These are phyloP conservation scores for Zaprionus vittiger DNA, from an alignment of 1,140 invertebrate genomes.

Conservation along the genomic window DNA sequence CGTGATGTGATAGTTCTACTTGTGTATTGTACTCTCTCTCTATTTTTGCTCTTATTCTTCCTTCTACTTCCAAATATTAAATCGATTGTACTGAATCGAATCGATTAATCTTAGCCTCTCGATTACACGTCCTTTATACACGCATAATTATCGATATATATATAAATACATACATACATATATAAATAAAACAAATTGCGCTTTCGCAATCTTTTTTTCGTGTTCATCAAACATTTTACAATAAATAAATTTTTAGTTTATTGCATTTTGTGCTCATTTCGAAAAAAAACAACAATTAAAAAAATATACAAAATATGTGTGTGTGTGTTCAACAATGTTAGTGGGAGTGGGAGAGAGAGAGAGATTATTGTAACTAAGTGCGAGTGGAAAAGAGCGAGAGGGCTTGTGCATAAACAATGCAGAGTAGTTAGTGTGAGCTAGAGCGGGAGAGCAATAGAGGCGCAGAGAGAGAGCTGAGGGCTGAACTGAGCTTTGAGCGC, in stretches of 20 bases:
- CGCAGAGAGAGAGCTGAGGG: neutral
- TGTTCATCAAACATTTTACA: slow-evolving; percentile 53
- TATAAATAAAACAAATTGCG: neutral
- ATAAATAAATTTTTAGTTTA: slow-evolving; percentile 78
- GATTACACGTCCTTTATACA: slow-evolving; percentile 4
- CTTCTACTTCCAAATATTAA: neutral
- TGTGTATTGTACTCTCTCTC: slow-evolving; percentile 4
- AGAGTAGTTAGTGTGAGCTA: slow-evolving; percentile 6
- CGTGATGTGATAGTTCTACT: slow-evolving; percentile 35
- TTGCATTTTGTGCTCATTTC: slow-evolving; percentile 64
- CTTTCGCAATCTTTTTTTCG: slow-evolving; percentile 15
- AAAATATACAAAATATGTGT: slow-evolving; percentile 25
- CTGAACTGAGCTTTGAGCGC: slow-evolving; percentile 43
- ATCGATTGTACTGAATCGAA: neutral
- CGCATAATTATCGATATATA: slow-evolving; percentile 1
- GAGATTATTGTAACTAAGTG: slow-evolving; percentile 11
- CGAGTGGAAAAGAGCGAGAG: slow-evolving; percentile 3
- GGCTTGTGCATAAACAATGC: slow-evolving; percentile 7
- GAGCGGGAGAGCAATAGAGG: neutral
- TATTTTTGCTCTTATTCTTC: neutral
- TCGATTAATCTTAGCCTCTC: neutral
- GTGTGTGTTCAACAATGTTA: slow-evolving; percentile 41
- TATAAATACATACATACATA: neutral
- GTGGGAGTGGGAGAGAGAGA: slow-evolving; percentile 17
- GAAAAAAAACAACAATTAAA: slow-evolving; percentile 56